Evolutionary conservation across 1,140 invertebrate genomes (phyloP).

Genomic region (Atta cephalotes): DNA sequence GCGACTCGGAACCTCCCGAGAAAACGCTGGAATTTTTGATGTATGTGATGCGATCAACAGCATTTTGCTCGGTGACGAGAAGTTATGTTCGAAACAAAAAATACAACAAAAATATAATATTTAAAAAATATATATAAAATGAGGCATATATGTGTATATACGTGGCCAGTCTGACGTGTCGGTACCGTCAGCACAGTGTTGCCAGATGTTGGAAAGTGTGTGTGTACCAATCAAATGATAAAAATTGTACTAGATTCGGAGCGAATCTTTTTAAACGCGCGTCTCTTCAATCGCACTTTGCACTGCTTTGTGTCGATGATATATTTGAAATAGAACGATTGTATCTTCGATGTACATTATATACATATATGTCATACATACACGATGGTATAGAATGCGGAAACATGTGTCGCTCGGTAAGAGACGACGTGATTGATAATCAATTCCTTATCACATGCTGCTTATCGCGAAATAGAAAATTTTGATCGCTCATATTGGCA

Average conservation of each 20-base stretch:
- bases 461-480: background rate
- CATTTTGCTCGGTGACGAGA: background rate
- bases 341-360: background rate
- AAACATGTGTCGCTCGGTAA: background rate
- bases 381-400: too few relatives aligned
- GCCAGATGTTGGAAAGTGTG: background rate
- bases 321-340: background rate
- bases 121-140: background rate
- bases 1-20: background rate
- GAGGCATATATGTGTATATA: background rate
- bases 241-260: constrained; percentile 6
- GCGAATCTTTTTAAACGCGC: background rate
- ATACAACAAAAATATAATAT: background rate
- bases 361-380: too few relatives aligned
- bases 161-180: constrained; percentile 50
- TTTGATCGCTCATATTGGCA: background rate
- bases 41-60: background rate
- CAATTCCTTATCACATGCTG: background rate
- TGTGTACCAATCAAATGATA: background rate
- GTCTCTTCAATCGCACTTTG: background rate
- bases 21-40: background rate
- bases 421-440: background rate
- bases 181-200: background rate
- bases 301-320: too few relatives aligned
- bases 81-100: background rate